Evolutionary conservation across 1,140 invertebrate species (phyloP).

Genomic region (Calosoma granatense): DNA sequence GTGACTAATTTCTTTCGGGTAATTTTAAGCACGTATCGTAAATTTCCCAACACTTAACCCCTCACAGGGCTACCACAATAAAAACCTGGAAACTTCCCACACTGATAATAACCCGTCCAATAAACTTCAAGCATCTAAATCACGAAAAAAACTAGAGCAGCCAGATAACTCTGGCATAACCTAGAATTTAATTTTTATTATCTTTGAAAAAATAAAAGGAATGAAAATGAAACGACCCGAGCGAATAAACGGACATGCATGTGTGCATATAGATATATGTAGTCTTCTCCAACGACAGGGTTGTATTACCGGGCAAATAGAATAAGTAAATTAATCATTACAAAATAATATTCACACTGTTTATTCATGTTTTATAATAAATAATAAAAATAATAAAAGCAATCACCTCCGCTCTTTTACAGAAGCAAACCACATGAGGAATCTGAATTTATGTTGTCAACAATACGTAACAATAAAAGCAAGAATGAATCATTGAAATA

Average conservation of each 20-base stretch:
- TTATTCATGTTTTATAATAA: neutral
- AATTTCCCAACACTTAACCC: neutral
- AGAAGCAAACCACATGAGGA: too few species aligned
- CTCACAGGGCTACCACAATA: neutral
- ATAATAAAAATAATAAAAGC: neutral
- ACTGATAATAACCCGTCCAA: conserved; percentile 1
- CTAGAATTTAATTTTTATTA: neutral
- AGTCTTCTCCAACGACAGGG: too few species aligned
- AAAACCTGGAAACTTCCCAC: neutral
- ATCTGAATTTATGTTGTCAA: too few species aligned
- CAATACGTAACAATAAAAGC: too few species aligned
- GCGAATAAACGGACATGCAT: neutral
- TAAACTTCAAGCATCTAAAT: neutral
- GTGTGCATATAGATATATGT: too few species aligned
- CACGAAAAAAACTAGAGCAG: neutral
- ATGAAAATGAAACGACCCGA: neutral
- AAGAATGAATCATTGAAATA: too few species aligned
- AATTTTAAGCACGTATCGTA: neutral
- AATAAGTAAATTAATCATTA: neutral
- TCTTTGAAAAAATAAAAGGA: neutral
- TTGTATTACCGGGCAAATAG: too few species aligned
- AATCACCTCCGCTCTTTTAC: too few species aligned
- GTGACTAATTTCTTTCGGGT: neutral
- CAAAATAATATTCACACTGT: neutral
- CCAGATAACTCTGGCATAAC: neutral